Percentiles rank a stretch among this genome's conserved stretches.
Conservation (phyloP, 2,113 vertebrate species). For the Brachirus orientalis region DNA sequence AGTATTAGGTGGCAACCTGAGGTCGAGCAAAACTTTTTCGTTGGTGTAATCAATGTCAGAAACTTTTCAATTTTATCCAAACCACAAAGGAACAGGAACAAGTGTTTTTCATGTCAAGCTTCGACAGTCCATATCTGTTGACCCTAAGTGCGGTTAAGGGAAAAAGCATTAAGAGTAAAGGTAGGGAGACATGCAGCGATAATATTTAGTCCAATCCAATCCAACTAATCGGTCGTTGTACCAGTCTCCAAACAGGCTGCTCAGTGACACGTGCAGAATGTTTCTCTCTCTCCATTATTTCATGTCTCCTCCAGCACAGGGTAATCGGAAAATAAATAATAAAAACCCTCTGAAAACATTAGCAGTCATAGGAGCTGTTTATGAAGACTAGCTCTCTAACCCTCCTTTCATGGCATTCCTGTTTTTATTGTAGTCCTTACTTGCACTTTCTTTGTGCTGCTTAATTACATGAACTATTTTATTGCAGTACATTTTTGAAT, state of each 20-base stretch:
- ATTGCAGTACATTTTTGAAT: conserved; percentile 32
- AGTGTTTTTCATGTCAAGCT: not conserved
- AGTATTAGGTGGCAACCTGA: no score
- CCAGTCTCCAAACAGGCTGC: not conserved
- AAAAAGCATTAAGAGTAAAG: conserved; percentile 18
- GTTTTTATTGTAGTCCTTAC: conserved; percentile 16
- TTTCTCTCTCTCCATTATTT: conserved; percentile 7
- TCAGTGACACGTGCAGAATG: conserved; percentile 21
- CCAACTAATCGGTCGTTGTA: no score
- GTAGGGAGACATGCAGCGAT: conserved; percentile 26
- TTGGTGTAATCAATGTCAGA: no score
- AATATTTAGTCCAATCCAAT: conserved; percentile 14
- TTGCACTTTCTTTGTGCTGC: conserved; percentile 10
- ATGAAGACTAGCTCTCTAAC: conserved; percentile 4
- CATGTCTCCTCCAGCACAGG: not conserved
- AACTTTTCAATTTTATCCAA: no score
- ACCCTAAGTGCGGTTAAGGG: not conserved
- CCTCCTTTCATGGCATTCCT: conserved; percentile 11
- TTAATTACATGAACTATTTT: conserved; percentile 51
- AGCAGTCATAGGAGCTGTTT: conserved; percentile 19
- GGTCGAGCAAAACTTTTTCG: no score
- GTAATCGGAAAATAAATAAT: not conserved
- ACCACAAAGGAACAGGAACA: not conserved
- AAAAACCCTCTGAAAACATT: not conserved
- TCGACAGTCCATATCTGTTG: conserved; percentile 6